These are phyloP conservation scores for Nephotettix cincticeps DNA, from an alignment of 1,140 invertebrate genomes.

Conservation along the genomic window DNA sequence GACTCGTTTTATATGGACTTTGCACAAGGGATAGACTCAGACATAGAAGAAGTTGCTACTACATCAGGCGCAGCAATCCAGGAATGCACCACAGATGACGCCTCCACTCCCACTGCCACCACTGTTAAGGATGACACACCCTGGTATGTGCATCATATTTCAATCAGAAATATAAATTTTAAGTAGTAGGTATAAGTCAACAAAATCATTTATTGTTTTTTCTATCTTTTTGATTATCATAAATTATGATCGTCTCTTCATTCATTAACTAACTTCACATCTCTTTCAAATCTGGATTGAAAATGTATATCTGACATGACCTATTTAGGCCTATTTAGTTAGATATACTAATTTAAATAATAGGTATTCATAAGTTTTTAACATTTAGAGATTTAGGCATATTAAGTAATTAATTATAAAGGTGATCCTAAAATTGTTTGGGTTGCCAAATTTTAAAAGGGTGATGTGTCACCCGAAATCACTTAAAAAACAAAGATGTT, in stretches of 20 bases:
- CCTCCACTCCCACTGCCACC: constrained; percentile 38
- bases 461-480: too few relatives aligned
- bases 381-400: too few relatives aligned
- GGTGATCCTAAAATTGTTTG: too few relatives aligned
- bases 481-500: too few relatives aligned
- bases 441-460: too few relatives aligned
- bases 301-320: too few relatives aligned
- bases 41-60: constrained; percentile 79
- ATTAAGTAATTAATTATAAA: too few relatives aligned
- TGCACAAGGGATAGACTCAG: constrained; percentile 80
- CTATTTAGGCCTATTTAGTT: too few relatives aligned
- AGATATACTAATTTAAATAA: too few relatives aligned
- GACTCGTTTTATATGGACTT: constrained; percentile 89
- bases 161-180: background rate
- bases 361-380: too few relatives aligned
- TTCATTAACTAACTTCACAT: background rate
- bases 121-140: constrained; percentile 38
- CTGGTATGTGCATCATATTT: constrained; percentile 21
- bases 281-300: too few relatives aligned
- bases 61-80: constrained; percentile 43
- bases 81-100: constrained; percentile 36
- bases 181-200: background rate
- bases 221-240: background rate
- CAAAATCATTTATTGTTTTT: background rate
- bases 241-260: background rate